Conservation (phyloP, 2,888 invertebrate genomes). For the Watsonalla cultraria region DNA sequence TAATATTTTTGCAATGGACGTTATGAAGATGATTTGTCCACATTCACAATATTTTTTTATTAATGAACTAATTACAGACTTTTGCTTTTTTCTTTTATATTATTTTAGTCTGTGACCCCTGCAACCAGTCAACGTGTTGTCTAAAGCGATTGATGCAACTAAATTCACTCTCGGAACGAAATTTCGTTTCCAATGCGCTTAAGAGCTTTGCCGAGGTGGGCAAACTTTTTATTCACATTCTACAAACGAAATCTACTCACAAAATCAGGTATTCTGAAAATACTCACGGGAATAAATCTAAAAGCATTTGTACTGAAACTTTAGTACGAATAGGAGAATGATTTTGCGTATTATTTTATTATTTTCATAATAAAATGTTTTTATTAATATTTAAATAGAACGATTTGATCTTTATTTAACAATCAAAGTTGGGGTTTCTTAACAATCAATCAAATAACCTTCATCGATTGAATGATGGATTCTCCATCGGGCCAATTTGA, state of each 20-base stretch:
- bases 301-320: neutral
- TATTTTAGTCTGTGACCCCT: conserved; percentile 30
- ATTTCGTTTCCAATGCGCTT: conserved; percentile 40
- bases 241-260: neutral
- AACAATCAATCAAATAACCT: neutral
- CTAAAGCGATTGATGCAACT: conserved; percentile 61
- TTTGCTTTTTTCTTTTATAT: neutral
- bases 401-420: too few species aligned
- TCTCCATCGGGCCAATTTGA: neutral
- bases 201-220: conserved; percentile 26
- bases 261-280: neutral
- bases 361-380: too few species aligned
- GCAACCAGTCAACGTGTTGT: conserved; percentile 48
- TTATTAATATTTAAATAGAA: too few species aligned
- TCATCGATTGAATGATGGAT: neutral
- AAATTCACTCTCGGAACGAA: conserved; percentile 42
- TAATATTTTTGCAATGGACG: too few species aligned
- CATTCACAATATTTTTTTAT: too few species aligned
- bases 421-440: too few species aligned
- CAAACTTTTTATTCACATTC: conserved; percentile 21
- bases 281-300: neutral
- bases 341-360: too few species aligned
- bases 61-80: too few species aligned
- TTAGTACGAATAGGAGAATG: neutral
- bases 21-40: too few species aligned